These are phyloP conservation scores for Thalassoma bifasciatum DNA, from an alignment of 2,113 vertebrate genomes.

Conservation along the genomic window DNA sequence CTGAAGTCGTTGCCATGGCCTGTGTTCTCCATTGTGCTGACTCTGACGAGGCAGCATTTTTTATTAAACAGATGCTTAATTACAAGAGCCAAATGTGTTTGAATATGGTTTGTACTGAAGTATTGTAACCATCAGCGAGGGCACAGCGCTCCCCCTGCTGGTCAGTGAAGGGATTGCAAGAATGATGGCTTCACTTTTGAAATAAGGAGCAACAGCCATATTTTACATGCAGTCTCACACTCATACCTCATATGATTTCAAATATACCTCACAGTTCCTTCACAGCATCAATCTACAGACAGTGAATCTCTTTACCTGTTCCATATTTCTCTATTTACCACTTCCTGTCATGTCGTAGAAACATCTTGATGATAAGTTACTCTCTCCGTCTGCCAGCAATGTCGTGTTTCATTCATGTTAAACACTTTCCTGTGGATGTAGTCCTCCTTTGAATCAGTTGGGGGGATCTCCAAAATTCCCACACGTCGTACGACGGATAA, in stretches of 20 bases:
- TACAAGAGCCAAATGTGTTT: too few species aligned
- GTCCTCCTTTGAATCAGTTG: slow-evolving; percentile 43
- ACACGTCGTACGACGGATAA: slow-evolving; percentile 54
- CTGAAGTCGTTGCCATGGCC: too few species aligned
- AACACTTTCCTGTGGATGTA: slow-evolving; percentile 48
- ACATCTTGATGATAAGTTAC: slow-evolving; percentile 43
- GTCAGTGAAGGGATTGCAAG: too few species aligned
- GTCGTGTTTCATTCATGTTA: slow-evolving; percentile 39
- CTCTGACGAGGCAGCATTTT: too few species aligned
- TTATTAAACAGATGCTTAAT: too few species aligned
- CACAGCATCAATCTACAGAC: slow-evolving; percentile 9
- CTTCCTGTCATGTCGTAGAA: slow-evolving; percentile 27
- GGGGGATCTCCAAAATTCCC: slow-evolving; percentile 47
- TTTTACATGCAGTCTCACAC: background rate
- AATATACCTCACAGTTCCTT: slow-evolving; percentile 9
- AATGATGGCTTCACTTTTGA: background rate
- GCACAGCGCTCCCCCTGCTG: too few species aligned
- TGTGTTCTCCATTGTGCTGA: too few species aligned
- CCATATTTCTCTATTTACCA: slow-evolving; percentile 1
- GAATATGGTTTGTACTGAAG: too few species aligned
- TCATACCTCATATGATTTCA: slow-evolving; percentile 18
- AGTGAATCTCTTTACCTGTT: slow-evolving; percentile 14
- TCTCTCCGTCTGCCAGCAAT: slow-evolving; percentile 6
- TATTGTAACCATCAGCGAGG: too few species aligned
- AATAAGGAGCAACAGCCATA: background rate